Evolutionary conservation across 2,113 vertebrate genomes (phyloP).

Genomic region (Taxidea taxus): DNA sequence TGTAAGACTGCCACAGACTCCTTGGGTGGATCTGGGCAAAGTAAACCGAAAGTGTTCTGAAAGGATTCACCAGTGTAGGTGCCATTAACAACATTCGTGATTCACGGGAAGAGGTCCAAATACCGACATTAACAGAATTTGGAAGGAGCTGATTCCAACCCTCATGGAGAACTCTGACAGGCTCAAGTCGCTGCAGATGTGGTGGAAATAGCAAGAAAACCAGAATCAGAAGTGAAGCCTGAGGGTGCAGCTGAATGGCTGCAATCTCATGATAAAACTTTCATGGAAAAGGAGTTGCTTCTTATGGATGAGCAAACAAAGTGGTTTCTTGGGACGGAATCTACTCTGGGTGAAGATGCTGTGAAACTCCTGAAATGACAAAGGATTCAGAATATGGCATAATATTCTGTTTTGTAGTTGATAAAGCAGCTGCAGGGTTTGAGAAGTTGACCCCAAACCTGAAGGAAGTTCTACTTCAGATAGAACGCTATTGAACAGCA

Average conservation of each 20-base stretch:
- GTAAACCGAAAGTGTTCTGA: neutral
- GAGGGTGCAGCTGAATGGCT: neutral
- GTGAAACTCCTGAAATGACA: neutral
- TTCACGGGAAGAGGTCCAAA: neutral
- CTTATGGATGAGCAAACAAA: neutral
- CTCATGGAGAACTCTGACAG: neutral
- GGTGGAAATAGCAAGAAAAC: neutral
- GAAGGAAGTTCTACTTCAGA: neutral
- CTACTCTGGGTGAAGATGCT: neutral
- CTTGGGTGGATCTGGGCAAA: neutral
- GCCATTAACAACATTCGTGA: neutral
- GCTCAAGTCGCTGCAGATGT: neutral
- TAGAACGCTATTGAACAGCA: neutral
- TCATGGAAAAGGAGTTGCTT: neutral
- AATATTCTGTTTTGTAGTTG: no score
- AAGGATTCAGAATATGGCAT: neutral
- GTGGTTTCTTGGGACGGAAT: neutral
- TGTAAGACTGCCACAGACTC: neutral
- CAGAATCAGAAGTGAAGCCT: neutral
- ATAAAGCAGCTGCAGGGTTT: neutral
- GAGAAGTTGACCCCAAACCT: neutral
- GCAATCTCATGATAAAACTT: neutral
- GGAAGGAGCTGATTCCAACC: neutral
- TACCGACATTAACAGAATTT: neutral
- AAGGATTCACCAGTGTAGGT: neutral